These are phyloP conservation scores for Drosophila nigricruria DNA, from an alignment of 2,888 invertebrate species.

Conservation along the genomic window DNA sequence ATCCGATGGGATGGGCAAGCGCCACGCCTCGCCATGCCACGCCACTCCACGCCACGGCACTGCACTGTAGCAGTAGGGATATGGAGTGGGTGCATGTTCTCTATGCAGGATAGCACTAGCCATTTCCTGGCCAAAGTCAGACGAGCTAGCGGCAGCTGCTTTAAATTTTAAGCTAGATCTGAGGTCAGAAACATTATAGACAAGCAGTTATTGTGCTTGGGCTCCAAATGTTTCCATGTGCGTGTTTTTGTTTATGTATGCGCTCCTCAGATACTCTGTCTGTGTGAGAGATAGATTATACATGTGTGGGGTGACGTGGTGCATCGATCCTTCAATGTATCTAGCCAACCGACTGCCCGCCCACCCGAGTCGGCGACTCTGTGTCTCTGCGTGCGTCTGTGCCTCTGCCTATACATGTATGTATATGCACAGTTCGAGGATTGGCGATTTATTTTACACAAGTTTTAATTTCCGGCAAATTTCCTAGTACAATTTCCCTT, in stretches of 20 bases:
- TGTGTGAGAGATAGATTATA: slow-evolving; percentile 11
- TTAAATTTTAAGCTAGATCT: slow-evolving; percentile 32
- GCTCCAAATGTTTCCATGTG: not conserved
- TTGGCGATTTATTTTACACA: slow-evolving; percentile 83
- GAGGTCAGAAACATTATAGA: slow-evolving; percentile 21
- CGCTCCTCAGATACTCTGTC: not conserved
- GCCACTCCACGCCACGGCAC: not conserved
- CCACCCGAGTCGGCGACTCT: not conserved
- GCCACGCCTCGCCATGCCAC: slow-evolving; percentile 5
- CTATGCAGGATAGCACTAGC: slow-evolving; percentile 24
- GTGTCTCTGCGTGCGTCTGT: slow-evolving; percentile 2
- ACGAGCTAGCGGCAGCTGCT: slow-evolving; percentile 15
- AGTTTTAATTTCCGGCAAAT: slow-evolving; percentile 84
- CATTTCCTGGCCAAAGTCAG: slow-evolving; percentile 49
- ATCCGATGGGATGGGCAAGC: slow-evolving; percentile 53
- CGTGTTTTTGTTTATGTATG: not conserved
- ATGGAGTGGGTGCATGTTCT: not conserved
- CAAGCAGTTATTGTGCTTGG: slow-evolving; percentile 20
- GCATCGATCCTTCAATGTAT: slow-evolving; percentile 63
- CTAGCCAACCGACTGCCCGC: slow-evolving; percentile 10
- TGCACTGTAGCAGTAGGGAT: slow-evolving; percentile 7
- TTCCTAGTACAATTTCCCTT: slow-evolving; percentile 83
- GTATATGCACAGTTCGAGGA: slow-evolving; percentile 54
- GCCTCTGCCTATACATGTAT: slow-evolving; percentile 24
- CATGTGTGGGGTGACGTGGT: slow-evolving; percentile 26